Conservation (phyloP, 2,797 vertebrate genomes). For the Poeciliopsis presidionis region DNA sequence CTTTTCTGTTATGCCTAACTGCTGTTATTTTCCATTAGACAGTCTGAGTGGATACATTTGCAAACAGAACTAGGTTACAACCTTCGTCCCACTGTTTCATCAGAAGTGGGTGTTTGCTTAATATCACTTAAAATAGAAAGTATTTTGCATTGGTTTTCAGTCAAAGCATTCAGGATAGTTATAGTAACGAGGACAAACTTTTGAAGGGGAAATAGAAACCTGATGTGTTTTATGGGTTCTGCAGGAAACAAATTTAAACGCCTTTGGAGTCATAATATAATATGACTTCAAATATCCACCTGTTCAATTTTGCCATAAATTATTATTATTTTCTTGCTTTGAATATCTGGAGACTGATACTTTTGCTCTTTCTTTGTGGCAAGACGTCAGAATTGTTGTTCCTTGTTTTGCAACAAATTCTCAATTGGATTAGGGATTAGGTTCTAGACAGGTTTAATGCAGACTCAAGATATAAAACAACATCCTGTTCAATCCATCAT, state of each 20-base stretch:
- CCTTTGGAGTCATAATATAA: not conserved
- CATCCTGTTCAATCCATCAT: not conserved
- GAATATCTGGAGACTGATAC: not conserved
- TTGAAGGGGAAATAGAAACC: not conserved
- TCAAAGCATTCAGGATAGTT: not conserved
- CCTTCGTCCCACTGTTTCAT: not conserved
- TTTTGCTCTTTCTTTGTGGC: not conserved
- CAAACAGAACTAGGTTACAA: not conserved
- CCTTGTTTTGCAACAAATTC: not conserved
- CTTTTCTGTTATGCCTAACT: not conserved
- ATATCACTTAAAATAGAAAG: not conserved
- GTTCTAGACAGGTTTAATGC: not conserved
- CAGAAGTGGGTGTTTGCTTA: not conserved
- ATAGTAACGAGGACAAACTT: not conserved
- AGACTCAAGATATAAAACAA: not conserved
- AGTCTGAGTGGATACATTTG: not conserved
- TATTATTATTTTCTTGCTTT: not conserved
- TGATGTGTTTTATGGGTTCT: not conserved
- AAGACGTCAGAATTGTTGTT: not conserved
- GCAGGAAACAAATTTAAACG: not conserved
- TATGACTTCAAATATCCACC: not conserved
- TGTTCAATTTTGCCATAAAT: not conserved
- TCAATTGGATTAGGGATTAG: not conserved
- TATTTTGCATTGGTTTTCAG: not conserved
- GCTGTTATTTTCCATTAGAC: not conserved